Base-by-base conservation (phyloP, 2,797 vertebrate genomes). In the Capromys pilorides region DNA sequence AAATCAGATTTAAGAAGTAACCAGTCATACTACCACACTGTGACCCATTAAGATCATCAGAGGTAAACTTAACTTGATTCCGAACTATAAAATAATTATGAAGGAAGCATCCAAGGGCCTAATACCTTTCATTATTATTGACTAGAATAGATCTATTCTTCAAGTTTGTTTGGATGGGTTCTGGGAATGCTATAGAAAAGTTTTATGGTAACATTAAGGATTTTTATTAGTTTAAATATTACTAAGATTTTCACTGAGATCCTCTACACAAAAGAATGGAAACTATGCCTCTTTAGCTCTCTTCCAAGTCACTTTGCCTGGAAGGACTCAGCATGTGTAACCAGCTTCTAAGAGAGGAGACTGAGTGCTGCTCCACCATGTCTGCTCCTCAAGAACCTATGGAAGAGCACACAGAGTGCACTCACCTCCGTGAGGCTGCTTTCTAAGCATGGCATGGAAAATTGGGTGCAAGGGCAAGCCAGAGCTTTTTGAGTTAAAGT, bases 361-460 rank as follows among this genome's bases (percentile, higher is more conserved):
- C 3, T 8, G 36, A 24, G 45, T 26, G 88, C 26, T 39, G 26
- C 21, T 69, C 57, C 16, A 0, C 18, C 5, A 13, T 0, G 2
- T 80, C 11, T 28, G 36, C 9, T 21, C 64, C 36, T 28, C 26
- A 31, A 1, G 12, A 1, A 12, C 22, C 0, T 0, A 31, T 1
- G 11, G 4, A 33, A 64, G 11, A 69, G n/a, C 31, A 19, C 31
- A 22, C 61, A 28, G 62, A 62, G 28, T 14, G 66, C 28, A 39
- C 26, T 33, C 0, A 0, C 3, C 33, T 39, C 33, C 33, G 61
- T 1, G 39, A 75, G 6, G 2, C 0, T 21, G 18, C 22, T 62
- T 54, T 7, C 57, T n/a, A 1, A 0, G 13, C 3, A 14, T 6
- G 13, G 19, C 5, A 5, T 0, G 2, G 33, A 6, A 45, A 49